Evolutionary conservation across 2,888 invertebrate genomes (phyloP).

Genomic region (Resseliella maxima): DNA sequence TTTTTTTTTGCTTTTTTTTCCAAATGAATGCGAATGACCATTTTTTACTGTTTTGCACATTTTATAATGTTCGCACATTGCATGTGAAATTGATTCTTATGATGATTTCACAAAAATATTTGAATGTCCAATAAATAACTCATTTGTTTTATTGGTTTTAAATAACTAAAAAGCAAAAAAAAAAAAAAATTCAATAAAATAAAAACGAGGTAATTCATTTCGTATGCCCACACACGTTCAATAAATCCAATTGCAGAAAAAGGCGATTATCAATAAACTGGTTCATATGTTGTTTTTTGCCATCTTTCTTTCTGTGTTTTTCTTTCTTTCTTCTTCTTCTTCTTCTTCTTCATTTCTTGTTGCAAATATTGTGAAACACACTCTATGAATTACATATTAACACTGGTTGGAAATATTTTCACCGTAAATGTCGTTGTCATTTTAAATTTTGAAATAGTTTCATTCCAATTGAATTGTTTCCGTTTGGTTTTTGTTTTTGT

Average conservation of each 20-base stretch:
- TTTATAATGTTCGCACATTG: background rate
- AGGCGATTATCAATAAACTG: conserved; percentile 36
- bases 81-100: background rate
- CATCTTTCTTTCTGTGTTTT: too few species aligned
- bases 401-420: background rate
- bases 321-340: too few species aligned
- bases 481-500: background rate
- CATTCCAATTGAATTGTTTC: background rate
- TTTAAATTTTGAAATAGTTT: background rate
- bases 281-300: background rate
- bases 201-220: background rate
- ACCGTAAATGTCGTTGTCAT: background rate
- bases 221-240: conserved; percentile 9
- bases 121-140: background rate
- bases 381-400: background rate
- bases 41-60: too few species aligned
- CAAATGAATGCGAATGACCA: background rate
- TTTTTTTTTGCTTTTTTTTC: background rate
- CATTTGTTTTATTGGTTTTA: background rate
- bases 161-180: too few species aligned
- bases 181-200: background rate
- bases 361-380: background rate
- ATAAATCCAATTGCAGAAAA: background rate
- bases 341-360: too few species aligned
- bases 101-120: background rate